Base-by-base conservation (phyloP, 1,140 invertebrate genomes). In the Lasioglossum albipes region DNA sequence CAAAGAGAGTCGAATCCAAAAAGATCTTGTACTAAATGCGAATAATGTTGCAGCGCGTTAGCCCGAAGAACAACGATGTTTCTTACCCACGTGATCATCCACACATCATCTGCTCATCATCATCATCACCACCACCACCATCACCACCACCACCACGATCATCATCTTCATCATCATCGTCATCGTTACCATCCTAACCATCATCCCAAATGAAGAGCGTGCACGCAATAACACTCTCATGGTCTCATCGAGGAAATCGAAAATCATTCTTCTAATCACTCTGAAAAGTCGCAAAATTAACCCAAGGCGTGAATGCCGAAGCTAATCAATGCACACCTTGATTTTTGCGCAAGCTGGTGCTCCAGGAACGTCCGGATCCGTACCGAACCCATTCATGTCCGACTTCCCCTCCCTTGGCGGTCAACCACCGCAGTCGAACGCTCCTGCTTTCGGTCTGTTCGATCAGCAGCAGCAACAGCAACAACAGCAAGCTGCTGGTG, bases 331-430 rank as follows among this genome's bases (percentile, higher is more conserved):
- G 87, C 86, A 90, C 86, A 84, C 52, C 52, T 89, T 90, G 84
- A 89, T 93, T 94, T 94, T 91, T 95, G 93, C 93, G 94, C 95
- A 96, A 96, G 95, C 95, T 95, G 95, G 95, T 93, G 92, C 89
- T 87, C 86, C 90, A 91, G 94, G 94, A 92, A 36, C 76, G 61
- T 88, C 93, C 93, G 94, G 94, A 92, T 91, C 90, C 86, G 92
- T 94, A 89, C 94, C 93, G 82, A 94, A 94, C 92, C 94, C 94
- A 61, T 95, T 95, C 87, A 93, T 94, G 84, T 92, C 93, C 80
- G 94, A 94, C 93, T 92, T 92, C 90, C 89, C 88, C 73, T 89
- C 91, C 90, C 82, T 92, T 91, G 82, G 82, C 64, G 66, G 79
- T 52, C 78, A 81, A 54, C 73, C 87, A 7, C 49, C 79, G 66